phyloP scores from a whole-genome alignment of 2,888 invertebrate species.

The Oithona nana region DNA sequence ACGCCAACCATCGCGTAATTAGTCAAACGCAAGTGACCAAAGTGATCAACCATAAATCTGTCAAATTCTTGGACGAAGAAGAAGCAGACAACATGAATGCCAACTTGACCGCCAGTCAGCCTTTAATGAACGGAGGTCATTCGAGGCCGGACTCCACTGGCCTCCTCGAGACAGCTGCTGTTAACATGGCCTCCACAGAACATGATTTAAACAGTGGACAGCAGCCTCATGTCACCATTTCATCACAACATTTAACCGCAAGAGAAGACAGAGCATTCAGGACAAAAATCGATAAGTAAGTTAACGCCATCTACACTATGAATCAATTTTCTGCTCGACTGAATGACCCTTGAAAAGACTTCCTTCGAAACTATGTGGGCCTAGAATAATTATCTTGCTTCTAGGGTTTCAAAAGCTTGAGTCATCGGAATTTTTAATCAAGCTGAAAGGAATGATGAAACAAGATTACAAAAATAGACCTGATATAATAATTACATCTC shows the following conservation, averaged over 20 bases:
- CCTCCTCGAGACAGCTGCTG: too few species aligned
- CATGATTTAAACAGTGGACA: too few species aligned
- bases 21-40: neutral
- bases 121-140: neutral
- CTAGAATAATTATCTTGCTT: neutral
- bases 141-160: neutral
- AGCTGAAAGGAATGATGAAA: neutral
- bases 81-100: neutral
- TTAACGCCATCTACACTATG: too few species aligned
- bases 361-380: neutral
- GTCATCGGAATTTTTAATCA: neutral
- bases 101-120: neutral
- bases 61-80: neutral
- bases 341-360: neutral
- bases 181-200: too few species aligned
- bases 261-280: constrained; percentile 6
- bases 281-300: constrained; percentile 5
- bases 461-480: too few species aligned
- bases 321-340: too few species aligned
- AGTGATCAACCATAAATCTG: neutral
- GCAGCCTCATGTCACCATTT: neutral
- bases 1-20: too few species aligned
- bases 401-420: neutral
- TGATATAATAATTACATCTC: too few species aligned
- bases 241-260: neutral